Base-by-base conservation (phyloP, 2,888 invertebrate species). In the Xestoiulus laeticollis region DNA sequence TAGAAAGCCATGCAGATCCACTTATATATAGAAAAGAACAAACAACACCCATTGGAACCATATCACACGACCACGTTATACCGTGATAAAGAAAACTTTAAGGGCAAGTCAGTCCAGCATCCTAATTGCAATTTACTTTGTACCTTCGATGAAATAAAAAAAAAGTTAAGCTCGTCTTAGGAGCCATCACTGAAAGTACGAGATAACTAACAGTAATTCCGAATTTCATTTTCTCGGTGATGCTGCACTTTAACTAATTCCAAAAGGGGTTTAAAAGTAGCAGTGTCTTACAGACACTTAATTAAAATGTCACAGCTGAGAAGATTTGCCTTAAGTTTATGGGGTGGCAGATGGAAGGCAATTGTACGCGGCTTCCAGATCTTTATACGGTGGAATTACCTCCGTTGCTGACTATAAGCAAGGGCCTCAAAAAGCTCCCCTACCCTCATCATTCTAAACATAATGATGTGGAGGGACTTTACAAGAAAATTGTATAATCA, bases 301-400 rank as follows among this genome's bases (percentile, higher is more conserved):
- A 85, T 85, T 85, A 85, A 85, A 85, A 85, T 85, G 85, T 85
- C 85, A 78, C 78, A 85, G 85, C 44, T 85, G 85, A 85, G 44
- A 85, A 85, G 85, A 44, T 85, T 85, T 85, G 85, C 85, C 85
- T 85, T 85, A 85, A 85, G 43, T 85, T 85, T 85, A 85, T 85
- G 44, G 44, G 44, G 44, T 85, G 44, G 78, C 78, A 78, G 78
- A 78, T 78, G 78, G 78, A 78, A 78, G 78, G 78, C 78, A 78
- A 78, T 78, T 78, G 78, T 78, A 78, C 30, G 30, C 12, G 30
- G 78, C 78, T 30, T 8, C 59, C 38, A 38, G 38, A 68, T 68
- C 10, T 22, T 22, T 22, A 19, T 4, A 14, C 30, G 30, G 78
- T 4, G 30, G 30, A 30, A 78, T 78, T 78, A 30, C 78, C 26